phyloP scores from a whole-genome alignment of 2,888 invertebrate species.

The Escarpia spicata region DNA sequence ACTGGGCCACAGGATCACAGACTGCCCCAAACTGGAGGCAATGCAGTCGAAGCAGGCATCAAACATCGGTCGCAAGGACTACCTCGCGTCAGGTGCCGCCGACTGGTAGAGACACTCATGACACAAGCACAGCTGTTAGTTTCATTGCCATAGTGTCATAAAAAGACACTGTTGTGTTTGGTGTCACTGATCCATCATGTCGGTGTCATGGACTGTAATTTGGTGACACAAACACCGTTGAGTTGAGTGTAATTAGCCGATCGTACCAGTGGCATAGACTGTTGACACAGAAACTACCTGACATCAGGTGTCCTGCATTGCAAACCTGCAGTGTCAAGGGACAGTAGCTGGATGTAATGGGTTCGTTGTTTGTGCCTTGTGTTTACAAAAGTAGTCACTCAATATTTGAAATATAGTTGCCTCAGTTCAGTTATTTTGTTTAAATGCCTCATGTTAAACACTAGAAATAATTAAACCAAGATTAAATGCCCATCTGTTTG shows the following conservation, averaged over 20 bases:
- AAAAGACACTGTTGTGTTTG: no score
- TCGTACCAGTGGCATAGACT: not conserved
- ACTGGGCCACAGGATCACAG: constrained; percentile 97
- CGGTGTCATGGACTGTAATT: not conserved
- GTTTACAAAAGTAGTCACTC: not conserved
- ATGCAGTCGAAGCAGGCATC: constrained; percentile 91
- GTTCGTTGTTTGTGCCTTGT: not conserved
- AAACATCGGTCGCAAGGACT: constrained; percentile 90
- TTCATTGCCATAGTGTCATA: not conserved
- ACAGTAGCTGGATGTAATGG: not conserved
- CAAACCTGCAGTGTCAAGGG: not conserved
- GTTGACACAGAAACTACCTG: not conserved
- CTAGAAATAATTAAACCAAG: not conserved
- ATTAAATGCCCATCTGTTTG: not conserved
- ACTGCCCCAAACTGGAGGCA: constrained; percentile 98
- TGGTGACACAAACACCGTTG: not conserved
- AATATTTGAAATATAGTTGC: not conserved
- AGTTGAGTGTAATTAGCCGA: not conserved
- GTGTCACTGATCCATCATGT: no score
- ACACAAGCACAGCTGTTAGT: not conserved
- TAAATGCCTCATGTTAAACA: not conserved
- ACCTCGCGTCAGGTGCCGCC: constrained; percentile 68
- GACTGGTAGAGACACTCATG: constrained; percentile 55
- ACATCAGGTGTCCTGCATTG: not conserved
- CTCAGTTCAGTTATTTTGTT: no score